Conservation (phyloP, 2,888 invertebrate genomes). For the Scaeva pyrastri region DNA sequence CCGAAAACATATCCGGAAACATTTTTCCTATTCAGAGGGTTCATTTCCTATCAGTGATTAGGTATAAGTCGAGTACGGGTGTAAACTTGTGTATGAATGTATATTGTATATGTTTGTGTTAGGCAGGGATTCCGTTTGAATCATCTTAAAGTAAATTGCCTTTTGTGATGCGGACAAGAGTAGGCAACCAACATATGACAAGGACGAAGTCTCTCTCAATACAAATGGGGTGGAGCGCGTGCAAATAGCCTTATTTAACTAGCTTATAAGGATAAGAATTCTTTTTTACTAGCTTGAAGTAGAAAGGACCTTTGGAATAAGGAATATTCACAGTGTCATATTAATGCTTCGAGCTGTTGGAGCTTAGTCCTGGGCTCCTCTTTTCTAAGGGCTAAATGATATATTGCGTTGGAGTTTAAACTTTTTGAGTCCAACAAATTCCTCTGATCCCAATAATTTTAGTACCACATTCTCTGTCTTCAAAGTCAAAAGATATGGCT, state of each 20-base stretch:
- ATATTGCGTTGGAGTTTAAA: too few species aligned
- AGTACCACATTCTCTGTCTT: too few species aligned
- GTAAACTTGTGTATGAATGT: too few species aligned
- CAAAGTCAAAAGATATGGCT: too few species aligned
- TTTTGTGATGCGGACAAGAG: conserved; percentile 36
- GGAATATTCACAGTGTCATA: not conserved
- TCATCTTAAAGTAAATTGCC: conserved; percentile 63
- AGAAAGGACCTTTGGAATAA: conserved; percentile 10
- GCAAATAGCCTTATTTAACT: conserved; percentile 75
- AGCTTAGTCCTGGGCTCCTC: not conserved
- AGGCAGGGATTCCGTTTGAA: conserved; percentile 49
- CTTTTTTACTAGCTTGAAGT: conserved; percentile 39
- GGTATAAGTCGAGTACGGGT: too few species aligned
- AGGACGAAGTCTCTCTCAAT: conserved; percentile 58
- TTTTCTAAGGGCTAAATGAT: not conserved
- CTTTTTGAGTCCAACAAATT: too few species aligned
- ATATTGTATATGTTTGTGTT: too few species aligned
- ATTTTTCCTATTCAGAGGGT: conserved; percentile 71
- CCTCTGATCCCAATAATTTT: too few species aligned
- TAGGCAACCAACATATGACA: conserved; percentile 62
- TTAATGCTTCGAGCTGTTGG: not conserved
- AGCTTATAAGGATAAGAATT: conserved; percentile 65
- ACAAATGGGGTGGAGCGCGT: conserved; percentile 57
- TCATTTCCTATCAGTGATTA: conserved; percentile 73
- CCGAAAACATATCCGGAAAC: conserved; percentile 65